Evolutionary conservation across 2,888 invertebrate species (phyloP), one percentile per base, ranked within the genome.

Genomic region (Vandiemenella viatica): DNA sequence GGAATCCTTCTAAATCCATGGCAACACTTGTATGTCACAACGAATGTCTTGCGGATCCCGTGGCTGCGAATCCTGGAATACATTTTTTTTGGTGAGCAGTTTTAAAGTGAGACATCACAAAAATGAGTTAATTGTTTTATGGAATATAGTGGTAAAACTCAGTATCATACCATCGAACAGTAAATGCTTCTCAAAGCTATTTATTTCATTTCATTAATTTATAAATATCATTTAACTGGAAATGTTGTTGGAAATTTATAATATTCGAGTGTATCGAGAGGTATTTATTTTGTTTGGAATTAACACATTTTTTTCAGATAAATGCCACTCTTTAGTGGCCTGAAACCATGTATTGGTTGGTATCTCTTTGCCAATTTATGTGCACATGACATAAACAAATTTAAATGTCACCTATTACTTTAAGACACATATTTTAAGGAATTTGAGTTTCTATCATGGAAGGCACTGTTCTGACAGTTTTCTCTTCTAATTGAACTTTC

Each of bases 11-110:
- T 67, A 62, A 67, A 80, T 37, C 82, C 82, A 59, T 75, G 73
- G 62, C 83, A 83, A 62, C 83, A 83, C 61, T 79, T 76, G 56
- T 79, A 75, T 17, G 73, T 73, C 44, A 78, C 72, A 13, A 72
- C 73, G 55, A 76, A 65, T 2, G 76, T 79, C 63, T 76, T 78
- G 55, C 73, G 73, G 32, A 74, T 71, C 17, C 76, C 75, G 58
- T 73, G 71, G 57, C 72, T 71, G 58, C 72, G 71, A 37, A 72
- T 64, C 56, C 78, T 79, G 57, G 10, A 55, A 54, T 37, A 62
- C n/a, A n/a, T n/a, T n/a, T n/a, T n/a, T n/a, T n/a, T n/a, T n/a
- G n/a, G n/a, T n/a, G n/a, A n/a, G n/a, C n/a, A n/a, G n/a, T n/a
- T n/a, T n/a, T n/a, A n/a, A n/a, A n/a, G n/a, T n/a, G n/a, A n/a